These are phyloP conservation scores for Lemur catta DNA, from an alignment of 2,797 vertebrate genomes.

Conservation along the genomic window DNA sequence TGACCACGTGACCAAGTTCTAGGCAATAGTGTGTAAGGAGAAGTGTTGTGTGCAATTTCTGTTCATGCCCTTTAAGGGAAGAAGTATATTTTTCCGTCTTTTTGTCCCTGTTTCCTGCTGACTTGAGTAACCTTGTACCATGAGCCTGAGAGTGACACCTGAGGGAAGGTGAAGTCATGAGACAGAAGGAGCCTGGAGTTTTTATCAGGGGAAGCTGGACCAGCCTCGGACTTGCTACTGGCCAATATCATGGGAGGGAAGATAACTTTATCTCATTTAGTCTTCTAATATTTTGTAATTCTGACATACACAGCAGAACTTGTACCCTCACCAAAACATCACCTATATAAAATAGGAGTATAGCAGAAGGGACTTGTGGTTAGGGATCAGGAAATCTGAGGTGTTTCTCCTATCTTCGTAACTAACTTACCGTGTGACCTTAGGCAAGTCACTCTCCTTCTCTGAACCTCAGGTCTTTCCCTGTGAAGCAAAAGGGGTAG, in stretches of 20 bases:
- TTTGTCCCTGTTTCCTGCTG: too few species aligned
- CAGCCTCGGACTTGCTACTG: not conserved
- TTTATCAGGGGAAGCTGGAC: not conserved
- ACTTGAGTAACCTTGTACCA: not conserved
- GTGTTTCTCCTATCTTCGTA: not conserved
- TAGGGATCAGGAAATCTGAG: not conserved
- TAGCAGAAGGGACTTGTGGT: not conserved
- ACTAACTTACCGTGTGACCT: not conserved
- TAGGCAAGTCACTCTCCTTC: not conserved
- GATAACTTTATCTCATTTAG: not conserved
- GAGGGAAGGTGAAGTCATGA: not conserved
- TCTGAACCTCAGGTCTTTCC: not conserved
- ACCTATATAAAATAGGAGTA: not conserved
- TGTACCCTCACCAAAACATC: not conserved
- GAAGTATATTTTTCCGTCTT: not conserved
- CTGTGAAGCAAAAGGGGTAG: not conserved
- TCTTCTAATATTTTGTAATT: not conserved
- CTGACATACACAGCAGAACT: not conserved
- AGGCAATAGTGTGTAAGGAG: not conserved
- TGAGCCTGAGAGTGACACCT: not conserved
- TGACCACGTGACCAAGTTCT: not conserved
- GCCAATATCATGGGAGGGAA: not conserved
- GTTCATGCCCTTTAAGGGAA: too few species aligned
- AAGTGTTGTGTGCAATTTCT: fast-evolving
- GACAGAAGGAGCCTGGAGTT: not conserved